These are phyloP conservation scores for Lymantria monacha DNA, from an alignment of 2,888 invertebrate species.

Conservation along the genomic window DNA sequence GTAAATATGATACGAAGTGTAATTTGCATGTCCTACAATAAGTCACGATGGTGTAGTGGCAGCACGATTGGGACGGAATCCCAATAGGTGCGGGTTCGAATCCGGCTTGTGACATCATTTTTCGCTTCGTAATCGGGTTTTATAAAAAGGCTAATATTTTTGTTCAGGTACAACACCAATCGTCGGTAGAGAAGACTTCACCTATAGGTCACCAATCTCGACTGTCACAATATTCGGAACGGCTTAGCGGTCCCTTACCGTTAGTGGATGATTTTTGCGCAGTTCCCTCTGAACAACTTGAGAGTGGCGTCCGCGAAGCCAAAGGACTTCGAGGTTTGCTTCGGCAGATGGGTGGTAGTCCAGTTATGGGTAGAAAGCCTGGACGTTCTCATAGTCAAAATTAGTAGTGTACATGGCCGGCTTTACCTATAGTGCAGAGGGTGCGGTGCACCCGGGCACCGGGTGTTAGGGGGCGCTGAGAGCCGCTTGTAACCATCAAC, in stretches of 20 bases:
- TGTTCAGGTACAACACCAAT: conserved; percentile 32
- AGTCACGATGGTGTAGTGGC: too few relatives aligned
- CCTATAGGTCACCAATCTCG: conserved; percentile 83
- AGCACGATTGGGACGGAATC: too few relatives aligned
- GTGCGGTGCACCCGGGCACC: too few relatives aligned
- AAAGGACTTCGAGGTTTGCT: conserved; percentile 90
- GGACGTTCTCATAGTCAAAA: conserved; percentile 76
- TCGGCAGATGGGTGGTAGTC: conserved; percentile 92
- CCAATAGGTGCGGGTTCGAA: too few relatives aligned
- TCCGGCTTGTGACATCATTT: too few relatives aligned
- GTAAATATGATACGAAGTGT: too few relatives aligned
- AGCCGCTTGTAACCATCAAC: too few relatives aligned
- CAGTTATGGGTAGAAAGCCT: conserved; percentile 88
- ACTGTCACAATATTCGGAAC: conserved; percentile 83
- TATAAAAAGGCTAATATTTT: neutral
- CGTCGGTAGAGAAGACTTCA: conserved; percentile 63
- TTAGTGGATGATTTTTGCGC: conserved; percentile 96
- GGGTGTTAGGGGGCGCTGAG: too few relatives aligned
- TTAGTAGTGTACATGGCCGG: too few relatives aligned
- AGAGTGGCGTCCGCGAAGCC: conserved; percentile 84
- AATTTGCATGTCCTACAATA: too few relatives aligned
- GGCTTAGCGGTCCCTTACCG: conserved; percentile 85
- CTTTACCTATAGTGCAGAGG: too few relatives aligned
- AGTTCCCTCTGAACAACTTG: conserved; percentile 89
- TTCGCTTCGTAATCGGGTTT: too few relatives aligned